These are phyloP conservation scores for Nineta flava DNA, from an alignment of 2,888 invertebrate species.

Conservation along the genomic window DNA sequence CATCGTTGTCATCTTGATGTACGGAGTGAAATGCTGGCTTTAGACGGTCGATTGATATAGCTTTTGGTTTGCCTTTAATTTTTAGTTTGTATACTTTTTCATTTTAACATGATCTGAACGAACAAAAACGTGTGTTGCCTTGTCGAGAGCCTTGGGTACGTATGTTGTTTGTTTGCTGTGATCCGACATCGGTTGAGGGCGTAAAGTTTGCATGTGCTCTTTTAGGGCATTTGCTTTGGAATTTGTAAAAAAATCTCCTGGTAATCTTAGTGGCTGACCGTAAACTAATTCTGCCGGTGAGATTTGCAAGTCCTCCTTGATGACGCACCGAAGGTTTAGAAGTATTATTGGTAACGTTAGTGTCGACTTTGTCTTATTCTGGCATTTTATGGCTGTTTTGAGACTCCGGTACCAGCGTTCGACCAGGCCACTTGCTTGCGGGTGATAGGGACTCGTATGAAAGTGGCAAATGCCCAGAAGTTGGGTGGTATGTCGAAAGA, in stretches of 20 bases:
- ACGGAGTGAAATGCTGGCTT: no score
- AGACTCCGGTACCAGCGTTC: neutral
- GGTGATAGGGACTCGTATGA: conserved; percentile 4
- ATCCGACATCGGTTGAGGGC: conserved; percentile 2
- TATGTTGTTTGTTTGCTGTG: neutral
- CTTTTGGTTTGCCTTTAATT: no score
- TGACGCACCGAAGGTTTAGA: conserved; percentile 13
- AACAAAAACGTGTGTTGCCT: no score
- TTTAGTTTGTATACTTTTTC: no score
- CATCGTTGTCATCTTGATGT: no score
- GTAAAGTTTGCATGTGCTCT: no score
- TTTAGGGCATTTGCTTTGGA: no score
- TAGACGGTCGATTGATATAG: no score
- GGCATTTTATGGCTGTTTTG: neutral
- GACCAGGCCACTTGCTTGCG: neutral
- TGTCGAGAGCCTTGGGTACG: no score
- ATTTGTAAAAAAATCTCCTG: no score
- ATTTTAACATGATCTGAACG: no score
- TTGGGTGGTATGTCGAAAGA: conserved; percentile 13
- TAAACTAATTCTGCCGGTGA: conserved; percentile 16
- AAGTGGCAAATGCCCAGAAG: conserved; percentile 11
- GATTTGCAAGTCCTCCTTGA: conserved; percentile 17
- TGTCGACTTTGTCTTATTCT: neutral
- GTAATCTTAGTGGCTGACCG: conserved; percentile 13
- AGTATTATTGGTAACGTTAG: neutral